Conservation (phyloP, 2,797 vertebrate species). For the Carduelis carduelis region DNA sequence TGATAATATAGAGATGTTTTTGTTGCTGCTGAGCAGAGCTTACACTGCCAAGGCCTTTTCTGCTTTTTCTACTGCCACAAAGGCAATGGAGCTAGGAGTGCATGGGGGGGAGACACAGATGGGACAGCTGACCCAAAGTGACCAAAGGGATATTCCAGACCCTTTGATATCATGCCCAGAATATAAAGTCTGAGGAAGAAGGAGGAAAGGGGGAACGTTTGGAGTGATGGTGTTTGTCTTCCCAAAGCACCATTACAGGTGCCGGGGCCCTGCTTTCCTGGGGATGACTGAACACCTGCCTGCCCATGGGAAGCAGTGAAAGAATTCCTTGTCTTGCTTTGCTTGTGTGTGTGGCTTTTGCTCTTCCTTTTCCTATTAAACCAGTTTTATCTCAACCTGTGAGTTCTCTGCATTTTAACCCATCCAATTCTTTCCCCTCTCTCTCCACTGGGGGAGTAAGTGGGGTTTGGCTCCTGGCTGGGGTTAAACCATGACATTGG, state of each 20-base stretch:
- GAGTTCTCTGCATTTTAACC: background rate
- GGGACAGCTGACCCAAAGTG: background rate
- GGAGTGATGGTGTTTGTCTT: background rate
- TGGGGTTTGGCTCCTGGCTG: background rate
- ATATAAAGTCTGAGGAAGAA: rapidly evolving
- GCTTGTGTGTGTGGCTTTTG: background rate
- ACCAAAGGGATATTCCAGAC: background rate
- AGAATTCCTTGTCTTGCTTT: background rate
- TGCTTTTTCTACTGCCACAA: rapidly evolving
- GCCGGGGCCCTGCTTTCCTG: rapidly evolving
- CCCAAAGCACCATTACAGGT: rapidly evolving
- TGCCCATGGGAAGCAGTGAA: background rate
- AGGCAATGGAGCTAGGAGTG: background rate
- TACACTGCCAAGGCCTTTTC: background rate
- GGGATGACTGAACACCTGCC: background rate
- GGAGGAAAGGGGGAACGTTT: rapidly evolving
- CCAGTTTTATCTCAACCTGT: background rate
- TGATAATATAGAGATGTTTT: background rate
- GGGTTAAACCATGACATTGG: background rate
- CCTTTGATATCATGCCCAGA: rapidly evolving
- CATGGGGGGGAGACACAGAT: background rate
- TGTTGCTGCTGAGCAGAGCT: background rate
- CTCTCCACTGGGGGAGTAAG: background rate
- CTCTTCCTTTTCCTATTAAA: background rate
- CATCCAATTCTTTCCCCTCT: rapidly evolving